These are phyloP conservation scores for Syncerus caffer DNA, from an alignment of 2,797 vertebrate genomes.

Conservation along the genomic window DNA sequence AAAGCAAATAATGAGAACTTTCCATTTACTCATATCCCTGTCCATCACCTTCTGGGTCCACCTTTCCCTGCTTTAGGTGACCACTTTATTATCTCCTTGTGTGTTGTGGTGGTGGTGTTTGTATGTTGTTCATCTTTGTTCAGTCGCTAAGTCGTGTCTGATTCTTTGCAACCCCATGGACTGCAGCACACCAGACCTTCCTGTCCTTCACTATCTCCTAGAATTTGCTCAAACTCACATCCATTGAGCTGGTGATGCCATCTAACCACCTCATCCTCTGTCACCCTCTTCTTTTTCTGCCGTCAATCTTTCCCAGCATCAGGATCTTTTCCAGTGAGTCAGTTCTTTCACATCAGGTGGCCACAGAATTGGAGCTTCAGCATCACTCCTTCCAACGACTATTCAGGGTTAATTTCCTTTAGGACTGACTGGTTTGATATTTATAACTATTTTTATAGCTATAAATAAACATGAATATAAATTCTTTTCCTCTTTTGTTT, in stretches of 20 bases:
- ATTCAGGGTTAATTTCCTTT: background rate
- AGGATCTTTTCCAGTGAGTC: background rate
- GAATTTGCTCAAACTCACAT: background rate
- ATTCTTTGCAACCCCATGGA: background rate
- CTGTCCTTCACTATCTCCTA: background rate
- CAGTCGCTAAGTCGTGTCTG: accelerated
- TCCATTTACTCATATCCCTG: background rate
- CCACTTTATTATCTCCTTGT: background rate
- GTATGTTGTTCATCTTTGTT: background rate
- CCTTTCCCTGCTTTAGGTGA: background rate
- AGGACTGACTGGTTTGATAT: background rate
- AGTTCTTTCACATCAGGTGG: background rate
- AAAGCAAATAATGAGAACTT: background rate
- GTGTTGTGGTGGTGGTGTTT: background rate
- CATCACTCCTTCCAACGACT: background rate
- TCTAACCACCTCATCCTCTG: background rate
- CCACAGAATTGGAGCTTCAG: background rate
- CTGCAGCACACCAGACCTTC: background rate
- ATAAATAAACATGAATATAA: background rate
- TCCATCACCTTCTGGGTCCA: background rate
- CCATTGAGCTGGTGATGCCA: background rate
- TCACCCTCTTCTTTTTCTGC: background rate
- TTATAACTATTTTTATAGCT: background rate
- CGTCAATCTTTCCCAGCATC: background rate
- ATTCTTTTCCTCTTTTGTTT: background rate